Percentiles rank a stretch among this genome's conserved stretches.
These are phyloP conservation scores for Pluvialis apricaria DNA, from an alignment of 2,113 vertebrate genomes.

Conservation along the genomic window DNA sequence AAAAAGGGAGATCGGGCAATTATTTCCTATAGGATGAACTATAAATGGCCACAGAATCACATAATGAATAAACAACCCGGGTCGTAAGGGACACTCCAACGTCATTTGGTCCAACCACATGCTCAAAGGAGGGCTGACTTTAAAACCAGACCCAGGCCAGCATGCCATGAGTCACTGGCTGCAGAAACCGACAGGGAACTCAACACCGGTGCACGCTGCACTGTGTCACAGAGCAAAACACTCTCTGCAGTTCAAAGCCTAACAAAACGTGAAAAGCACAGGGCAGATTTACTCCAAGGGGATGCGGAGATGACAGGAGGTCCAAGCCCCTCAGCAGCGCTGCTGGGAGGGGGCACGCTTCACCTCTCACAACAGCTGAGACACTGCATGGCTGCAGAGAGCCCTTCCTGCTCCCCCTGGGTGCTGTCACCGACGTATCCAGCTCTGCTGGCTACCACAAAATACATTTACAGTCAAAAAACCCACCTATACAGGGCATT, in stretches of 20 bases:
- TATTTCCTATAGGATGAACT: neutral
- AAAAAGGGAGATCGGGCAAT: neutral
- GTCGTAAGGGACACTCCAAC: neutral
- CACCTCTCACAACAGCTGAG: neutral
- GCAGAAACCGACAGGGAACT: neutral
- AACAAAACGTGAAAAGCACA: neutral
- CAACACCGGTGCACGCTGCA: neutral
- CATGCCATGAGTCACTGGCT: neutral
- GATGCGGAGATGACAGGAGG: neutral
- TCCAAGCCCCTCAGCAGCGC: neutral
- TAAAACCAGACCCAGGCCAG: neutral
- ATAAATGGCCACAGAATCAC: neutral
- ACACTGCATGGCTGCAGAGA: neutral
- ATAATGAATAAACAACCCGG: neutral
- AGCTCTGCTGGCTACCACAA: neutral
- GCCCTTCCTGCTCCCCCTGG: fast-evolving
- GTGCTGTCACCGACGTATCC: neutral
- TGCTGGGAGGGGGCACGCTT: neutral
- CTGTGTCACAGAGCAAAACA: neutral
- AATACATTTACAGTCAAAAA: neutral
- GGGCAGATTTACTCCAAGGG: neutral
- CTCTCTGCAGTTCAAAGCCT: neutral
- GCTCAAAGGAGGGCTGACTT: neutral
- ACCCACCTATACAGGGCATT: neutral
- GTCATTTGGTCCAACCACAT: neutral